These are phyloP conservation scores for Troides oblongomaculatus DNA, from an alignment of 2,888 invertebrate genomes.

Conservation along the genomic window DNA sequence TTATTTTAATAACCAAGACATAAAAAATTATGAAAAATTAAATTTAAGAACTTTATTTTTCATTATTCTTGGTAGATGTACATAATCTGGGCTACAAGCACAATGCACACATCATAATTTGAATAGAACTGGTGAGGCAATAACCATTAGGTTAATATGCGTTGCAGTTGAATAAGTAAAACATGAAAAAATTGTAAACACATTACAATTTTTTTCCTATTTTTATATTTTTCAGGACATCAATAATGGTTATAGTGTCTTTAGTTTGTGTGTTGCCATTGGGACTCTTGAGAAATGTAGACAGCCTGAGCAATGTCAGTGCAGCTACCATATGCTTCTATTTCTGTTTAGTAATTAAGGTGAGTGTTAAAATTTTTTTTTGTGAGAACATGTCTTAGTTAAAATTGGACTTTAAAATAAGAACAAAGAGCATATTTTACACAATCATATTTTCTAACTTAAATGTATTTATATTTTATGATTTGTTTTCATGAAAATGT, in stretches of 20 bases:
- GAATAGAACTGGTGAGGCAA: too few relatives aligned
- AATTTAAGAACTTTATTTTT: too few relatives aligned
- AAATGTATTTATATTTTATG: background rate
- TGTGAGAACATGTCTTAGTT: background rate
- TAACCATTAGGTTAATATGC: too few relatives aligned
- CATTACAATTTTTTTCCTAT: background rate
- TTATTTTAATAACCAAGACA: too few relatives aligned
- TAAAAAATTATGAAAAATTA: too few relatives aligned
- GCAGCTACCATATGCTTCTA: conserved; percentile 96
- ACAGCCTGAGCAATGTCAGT: conserved; percentile 92
- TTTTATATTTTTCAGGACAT: conserved; percentile 69
- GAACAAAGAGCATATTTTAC: too few relatives aligned
- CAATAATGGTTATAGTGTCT: conserved; percentile 85
- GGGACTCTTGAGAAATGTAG: conserved; percentile 92
- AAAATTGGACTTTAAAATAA: background rate
- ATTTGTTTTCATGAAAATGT: background rate
- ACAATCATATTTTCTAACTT: too few relatives aligned
- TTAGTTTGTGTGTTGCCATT: conserved; percentile 93
- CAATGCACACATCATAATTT: too few relatives aligned
- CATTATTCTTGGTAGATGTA: too few relatives aligned
- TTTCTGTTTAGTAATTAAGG: conserved; percentile 91
- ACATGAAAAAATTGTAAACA: background rate
- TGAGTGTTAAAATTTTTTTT: conserved; percentile 49
- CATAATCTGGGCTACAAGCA: too few relatives aligned
- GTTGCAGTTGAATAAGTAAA: background rate